phyloP scores from a whole-genome alignment of 2,797 vertebrate species.

The Lagorchestes hirsutus region DNA sequence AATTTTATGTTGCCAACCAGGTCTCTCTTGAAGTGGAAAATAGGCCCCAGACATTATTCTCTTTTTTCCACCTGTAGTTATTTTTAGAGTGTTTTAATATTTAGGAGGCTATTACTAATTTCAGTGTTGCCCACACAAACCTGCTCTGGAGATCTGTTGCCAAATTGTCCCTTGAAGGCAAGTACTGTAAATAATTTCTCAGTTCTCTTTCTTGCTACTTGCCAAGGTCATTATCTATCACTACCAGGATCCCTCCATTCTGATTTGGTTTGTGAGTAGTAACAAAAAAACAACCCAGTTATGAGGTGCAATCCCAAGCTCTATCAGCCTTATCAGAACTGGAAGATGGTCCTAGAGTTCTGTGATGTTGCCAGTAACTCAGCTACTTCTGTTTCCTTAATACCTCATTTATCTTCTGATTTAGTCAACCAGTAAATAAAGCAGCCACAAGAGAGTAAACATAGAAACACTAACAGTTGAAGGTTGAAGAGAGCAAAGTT shows the following conservation, averaged over 20 bases:
- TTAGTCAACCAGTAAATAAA: slow-evolving; percentile 58
- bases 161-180: slow-evolving; percentile 80
- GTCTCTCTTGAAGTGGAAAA: slow-evolving; percentile 67
- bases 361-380: slow-evolving; percentile 65
- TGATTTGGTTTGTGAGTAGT: slow-evolving; percentile 73
- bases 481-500: not conserved
- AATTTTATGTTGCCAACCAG: slow-evolving; percentile 44
- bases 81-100: slow-evolving; percentile 81
- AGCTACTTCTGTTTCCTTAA: slow-evolving; percentile 72
- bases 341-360: slow-evolving; percentile 51
- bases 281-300: slow-evolving; percentile 75
- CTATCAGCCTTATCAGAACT: slow-evolving; percentile 73
- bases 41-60: slow-evolving; percentile 63
- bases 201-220: slow-evolving; percentile 68
- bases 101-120: slow-evolving; percentile 78
- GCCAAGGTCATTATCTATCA: slow-evolving; percentile 81
- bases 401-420: slow-evolving; percentile 71
- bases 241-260: slow-evolving; percentile 69
- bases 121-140: slow-evolving; percentile 56
- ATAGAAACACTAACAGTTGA: slow-evolving; percentile 16
- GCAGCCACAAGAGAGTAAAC: slow-evolving; percentile 51
- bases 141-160: slow-evolving; percentile 60
- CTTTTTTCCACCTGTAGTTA: slow-evolving; percentile 66
- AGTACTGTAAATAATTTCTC: slow-evolving; percentile 78
- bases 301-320: slow-evolving; percentile 76